Evolutionary conservation across 2,113 vertebrate species (phyloP), one percentile per base, ranked within the genome.

Genomic region (Callopanchax toddi): DNA sequence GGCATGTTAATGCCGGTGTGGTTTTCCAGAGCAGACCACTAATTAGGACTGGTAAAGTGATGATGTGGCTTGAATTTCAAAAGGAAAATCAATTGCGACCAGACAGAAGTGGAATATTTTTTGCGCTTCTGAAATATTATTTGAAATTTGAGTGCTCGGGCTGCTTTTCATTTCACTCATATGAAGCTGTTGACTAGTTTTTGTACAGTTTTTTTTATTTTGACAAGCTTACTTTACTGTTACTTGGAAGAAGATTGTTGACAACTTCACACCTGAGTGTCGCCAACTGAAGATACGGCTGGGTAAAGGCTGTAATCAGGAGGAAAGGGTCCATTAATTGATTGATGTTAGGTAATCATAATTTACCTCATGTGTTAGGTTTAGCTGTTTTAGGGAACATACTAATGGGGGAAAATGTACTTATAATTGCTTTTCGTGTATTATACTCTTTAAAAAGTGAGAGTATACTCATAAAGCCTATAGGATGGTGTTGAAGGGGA

Each of bases 401-500:
- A 54, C 73, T 48, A 65, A 54, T 60, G 48, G 22, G n/a, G n/a
- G n/a, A 21, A 17, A 48, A 49, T 25, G 16, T 48, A 20, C 55
- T 62, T 32, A 61, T 63, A 34, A 23, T 54, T 37, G 49, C 40
- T 46, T 78, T 66, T 81, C 17, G 53, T 63, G 51, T 29, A 59
- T 63, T 50, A 45, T 56, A 59, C 53, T 51, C 23, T 53, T 20
- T 12, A 55, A 63, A 43, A 20, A 57, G 46, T 69, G 71, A 67
- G 76, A 70, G 64, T 64, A 55, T 53, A 44, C 40, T 29, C 48
- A 63, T 63, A 64, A 62, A 72, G 70, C 48, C 37, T 37, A 21
- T 3, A 4, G 61, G 23, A 53, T 52, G 34, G 17, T 21, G 71
- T 69, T 57, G 61, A 84, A 73, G 63, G 52, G 56, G 75, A 85